Base-by-base conservation (phyloP, 1,140 invertebrate genomes). In the Onthophagus taurus region DNA sequence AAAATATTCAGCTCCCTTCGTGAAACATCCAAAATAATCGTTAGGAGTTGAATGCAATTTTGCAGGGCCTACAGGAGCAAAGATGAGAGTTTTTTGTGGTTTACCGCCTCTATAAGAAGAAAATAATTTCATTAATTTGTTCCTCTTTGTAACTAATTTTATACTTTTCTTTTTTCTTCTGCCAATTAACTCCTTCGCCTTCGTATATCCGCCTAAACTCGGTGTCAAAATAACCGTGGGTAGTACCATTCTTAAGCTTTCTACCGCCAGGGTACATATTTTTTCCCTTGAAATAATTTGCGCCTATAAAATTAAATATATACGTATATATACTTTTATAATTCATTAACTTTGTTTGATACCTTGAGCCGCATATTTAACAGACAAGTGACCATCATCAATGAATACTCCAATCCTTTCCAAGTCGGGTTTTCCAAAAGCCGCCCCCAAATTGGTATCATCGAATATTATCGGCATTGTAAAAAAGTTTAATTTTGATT, bases 21-120 rank as follows among this genome's bases (percentile, higher is more conserved):
- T 33, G 51, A 65, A 65, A 1, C 53, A 57, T 4, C 63, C 63
- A 39, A 53, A 61, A 48, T 56, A 53, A 49, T 65, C 63, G 6
- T 61, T 61, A 14, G 62, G 62, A 13, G 50, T 53, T 1, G 50
- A 42, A 48, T 59, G 58, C 30, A 43, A 38, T 47, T 64, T 64
- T n/a, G 34, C 4, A 12, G 30, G 20, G 13, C 44, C 44, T 6
- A 18, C n/a, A 8, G 44, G 36, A n/a, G n/a, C n/a, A n/a, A n/a
- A n/a, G 6, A 45, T 33, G 12, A 45, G 39, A 9, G 44, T 35
- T 5, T 13, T 2, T 1, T 5, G 7, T 5, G 38, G 4, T 29
- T 17, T 41, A 4, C 9, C 20, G 3, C 4, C 1, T 8, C 21
- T n/a, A 7, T 7, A 26, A 26, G n/a, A n/a, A n/a, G n/a, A 26